Evolutionary conservation across 2,888 invertebrate species (phyloP).

Genomic region (Chloromyia formosa): DNA sequence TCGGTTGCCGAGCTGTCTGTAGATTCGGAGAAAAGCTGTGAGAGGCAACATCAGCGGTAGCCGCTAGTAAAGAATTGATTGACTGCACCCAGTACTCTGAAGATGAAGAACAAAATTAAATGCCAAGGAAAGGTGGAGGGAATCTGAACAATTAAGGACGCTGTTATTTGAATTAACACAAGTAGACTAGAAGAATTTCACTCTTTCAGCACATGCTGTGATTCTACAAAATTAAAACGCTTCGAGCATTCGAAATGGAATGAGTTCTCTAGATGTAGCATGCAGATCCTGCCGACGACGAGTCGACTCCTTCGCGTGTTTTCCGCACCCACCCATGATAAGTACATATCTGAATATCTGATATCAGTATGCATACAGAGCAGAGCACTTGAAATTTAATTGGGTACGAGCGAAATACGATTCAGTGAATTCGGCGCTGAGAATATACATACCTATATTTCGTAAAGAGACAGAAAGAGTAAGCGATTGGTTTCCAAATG

Average conservation of each 20-base stretch:
- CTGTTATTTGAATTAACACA: constrained; percentile 24
- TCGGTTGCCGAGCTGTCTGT: too few species aligned
- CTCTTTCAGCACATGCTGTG: constrained; percentile 15
- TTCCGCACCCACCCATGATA: not conserved
- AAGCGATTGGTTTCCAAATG: not conserved
- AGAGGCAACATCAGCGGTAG: not conserved
- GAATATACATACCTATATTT: not conserved
- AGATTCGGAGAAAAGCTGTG: too few species aligned
- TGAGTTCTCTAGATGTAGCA: not conserved
- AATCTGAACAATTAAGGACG: not conserved
- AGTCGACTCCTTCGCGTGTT: too few species aligned
- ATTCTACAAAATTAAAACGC: constrained; percentile 33
- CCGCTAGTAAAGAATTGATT: not conserved
- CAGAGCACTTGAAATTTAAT: constrained; percentile 20
- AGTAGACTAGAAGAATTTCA: constrained; percentile 27
- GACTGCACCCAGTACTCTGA: not conserved
- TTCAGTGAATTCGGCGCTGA: constrained; percentile 25
- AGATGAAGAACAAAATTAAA: too few species aligned
- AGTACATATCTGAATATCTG: not conserved
- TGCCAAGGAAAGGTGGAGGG: too few species aligned
- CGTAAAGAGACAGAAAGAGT: not conserved
- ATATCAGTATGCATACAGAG: constrained; percentile 2
- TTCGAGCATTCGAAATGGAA: constrained; percentile 21
- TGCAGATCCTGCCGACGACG: too few species aligned
- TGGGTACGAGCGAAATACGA: constrained; percentile 24